These are phyloP conservation scores for Dolichotis patagonum DNA, from an alignment of 2,113 vertebrate genomes.

Conservation along the genomic window DNA sequence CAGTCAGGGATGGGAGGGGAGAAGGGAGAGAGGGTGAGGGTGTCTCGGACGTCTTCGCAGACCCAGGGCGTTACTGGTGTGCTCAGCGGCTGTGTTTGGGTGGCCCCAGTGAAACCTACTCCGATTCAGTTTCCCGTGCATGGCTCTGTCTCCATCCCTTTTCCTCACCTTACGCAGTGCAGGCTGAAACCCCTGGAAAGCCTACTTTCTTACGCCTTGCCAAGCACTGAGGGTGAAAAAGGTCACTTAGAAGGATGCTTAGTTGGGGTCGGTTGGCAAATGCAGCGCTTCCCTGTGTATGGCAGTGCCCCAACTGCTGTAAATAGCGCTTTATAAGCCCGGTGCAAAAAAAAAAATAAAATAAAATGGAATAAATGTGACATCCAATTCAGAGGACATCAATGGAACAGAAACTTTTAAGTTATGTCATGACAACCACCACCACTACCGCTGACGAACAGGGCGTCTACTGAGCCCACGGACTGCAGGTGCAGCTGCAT, in stretches of 20 bases:
- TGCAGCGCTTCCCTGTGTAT: not conserved
- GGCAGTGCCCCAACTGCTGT: no score
- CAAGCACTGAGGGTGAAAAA: not conserved
- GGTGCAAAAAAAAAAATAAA: not conserved
- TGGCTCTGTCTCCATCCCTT: not conserved
- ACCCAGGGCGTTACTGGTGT: rapidly evolving
- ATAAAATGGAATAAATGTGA: no score
- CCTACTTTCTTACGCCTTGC: not conserved
- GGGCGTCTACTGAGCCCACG: not conserved
- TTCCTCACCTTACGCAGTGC: not conserved
- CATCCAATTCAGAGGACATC: no score
- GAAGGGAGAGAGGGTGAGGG: not conserved
- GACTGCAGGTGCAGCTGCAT: not conserved
- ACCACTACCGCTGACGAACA: no score
- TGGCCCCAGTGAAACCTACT: rapidly evolving
- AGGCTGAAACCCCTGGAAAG: not conserved
- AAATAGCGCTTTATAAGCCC: not conserved
- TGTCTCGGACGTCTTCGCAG: not conserved
- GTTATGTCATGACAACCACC: no score
- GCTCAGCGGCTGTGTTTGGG: rapidly evolving
- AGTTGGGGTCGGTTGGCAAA: not conserved
- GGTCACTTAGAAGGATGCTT: not conserved
- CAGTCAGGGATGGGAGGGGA: not conserved
- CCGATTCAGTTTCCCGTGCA: not conserved
- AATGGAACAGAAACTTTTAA: not conserved